Percentiles rank a stretch among this genome's conserved stretches.
Evolutionary conservation across 2,888 invertebrate genomes (phyloP).

Genomic region (Xylota segnis): DNA sequence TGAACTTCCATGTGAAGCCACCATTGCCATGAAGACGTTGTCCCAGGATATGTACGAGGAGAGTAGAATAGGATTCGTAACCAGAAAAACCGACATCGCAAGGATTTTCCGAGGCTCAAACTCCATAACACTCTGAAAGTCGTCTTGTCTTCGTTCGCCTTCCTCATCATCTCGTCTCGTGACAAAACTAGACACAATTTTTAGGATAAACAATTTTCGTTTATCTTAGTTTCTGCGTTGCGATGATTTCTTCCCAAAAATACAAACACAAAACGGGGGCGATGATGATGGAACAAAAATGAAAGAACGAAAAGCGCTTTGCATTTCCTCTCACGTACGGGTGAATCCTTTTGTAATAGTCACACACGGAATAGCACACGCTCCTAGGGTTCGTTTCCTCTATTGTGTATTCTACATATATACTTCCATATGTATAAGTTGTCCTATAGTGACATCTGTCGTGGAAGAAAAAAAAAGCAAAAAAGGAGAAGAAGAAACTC

Average conservation of each 20-base stretch:
- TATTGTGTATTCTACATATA: slow-evolving; percentile 36
- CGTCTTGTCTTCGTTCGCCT: not conserved
- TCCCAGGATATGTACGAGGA: not conserved
- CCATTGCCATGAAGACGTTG: slow-evolving; percentile 33
- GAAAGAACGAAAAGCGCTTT: slow-evolving; percentile 31
- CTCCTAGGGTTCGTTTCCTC: slow-evolving; percentile 45
- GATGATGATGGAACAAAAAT: not conserved
- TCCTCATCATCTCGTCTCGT: slow-evolving; percentile 42
- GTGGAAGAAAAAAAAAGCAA: not conserved
- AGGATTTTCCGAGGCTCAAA: slow-evolving; percentile 32
- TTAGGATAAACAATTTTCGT: slow-evolving; percentile 66
- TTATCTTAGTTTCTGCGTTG: slow-evolving; percentile 63
- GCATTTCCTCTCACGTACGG: slow-evolving; percentile 74
- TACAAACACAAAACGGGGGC: slow-evolving; percentile 12
- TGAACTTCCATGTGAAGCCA: slow-evolving; percentile 52
- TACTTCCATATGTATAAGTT: not conserved
- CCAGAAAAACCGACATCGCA: slow-evolving; percentile 51
- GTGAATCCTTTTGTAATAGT: slow-evolving; percentile 74
- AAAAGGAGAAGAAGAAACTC: slow-evolving; percentile 35
- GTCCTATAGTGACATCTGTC: slow-evolving; percentile 60
- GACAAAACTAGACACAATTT: slow-evolving; percentile 67
- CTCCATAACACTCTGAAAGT: not conserved
- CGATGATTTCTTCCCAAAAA: slow-evolving; percentile 52
- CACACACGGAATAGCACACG: slow-evolving; percentile 68
- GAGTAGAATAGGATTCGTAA: slow-evolving; percentile 2